phyloP scores from a whole-genome alignment of 1,140 invertebrate species.

The Frieseomelitta varia region DNA sequence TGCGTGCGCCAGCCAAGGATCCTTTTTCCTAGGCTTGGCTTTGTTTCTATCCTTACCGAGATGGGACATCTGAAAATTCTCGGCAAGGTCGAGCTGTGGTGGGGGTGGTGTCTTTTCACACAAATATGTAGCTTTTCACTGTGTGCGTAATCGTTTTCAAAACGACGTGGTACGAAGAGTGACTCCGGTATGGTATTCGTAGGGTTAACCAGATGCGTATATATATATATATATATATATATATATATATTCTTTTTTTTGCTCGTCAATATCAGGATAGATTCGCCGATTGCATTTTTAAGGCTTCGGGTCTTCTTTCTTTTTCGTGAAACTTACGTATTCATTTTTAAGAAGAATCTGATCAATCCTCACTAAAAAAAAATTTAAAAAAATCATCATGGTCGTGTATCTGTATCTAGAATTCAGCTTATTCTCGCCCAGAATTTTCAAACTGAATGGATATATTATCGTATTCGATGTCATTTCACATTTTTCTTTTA shows the following conservation, averaged over 20 bases:
- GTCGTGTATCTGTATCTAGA: neutral
- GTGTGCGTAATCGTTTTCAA: too few species aligned
- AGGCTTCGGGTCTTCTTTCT: slow-evolving; percentile 21
- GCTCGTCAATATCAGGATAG: slow-evolving; percentile 11
- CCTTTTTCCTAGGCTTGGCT: too few species aligned
- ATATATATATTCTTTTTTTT: neutral
- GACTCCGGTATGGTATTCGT: too few species aligned
- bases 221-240: too few species aligned
- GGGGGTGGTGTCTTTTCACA: too few species aligned
- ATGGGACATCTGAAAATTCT: too few species aligned
- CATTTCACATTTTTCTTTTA: neutral
- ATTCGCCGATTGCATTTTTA: slow-evolving; percentile 42
- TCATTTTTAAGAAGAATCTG: neutral
- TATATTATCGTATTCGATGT: neutral
- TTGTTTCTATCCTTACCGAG: too few species aligned
- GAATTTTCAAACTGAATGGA: neutral
- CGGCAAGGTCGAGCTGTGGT: too few species aligned
- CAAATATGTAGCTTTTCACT: too few species aligned
- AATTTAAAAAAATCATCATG: neutral
- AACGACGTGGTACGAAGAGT: too few species aligned
- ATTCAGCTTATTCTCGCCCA: neutral
- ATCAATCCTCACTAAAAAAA: too few species aligned
- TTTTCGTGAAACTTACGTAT: neutral
- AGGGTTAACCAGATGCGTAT: slow-evolving; percentile 4
- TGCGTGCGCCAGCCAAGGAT: too few species aligned